Evolutionary conservation across 2,113 vertebrate genomes (phyloP), one percentile per base, ranked within the genome.

Genomic region (Hassar affinis): DNA sequence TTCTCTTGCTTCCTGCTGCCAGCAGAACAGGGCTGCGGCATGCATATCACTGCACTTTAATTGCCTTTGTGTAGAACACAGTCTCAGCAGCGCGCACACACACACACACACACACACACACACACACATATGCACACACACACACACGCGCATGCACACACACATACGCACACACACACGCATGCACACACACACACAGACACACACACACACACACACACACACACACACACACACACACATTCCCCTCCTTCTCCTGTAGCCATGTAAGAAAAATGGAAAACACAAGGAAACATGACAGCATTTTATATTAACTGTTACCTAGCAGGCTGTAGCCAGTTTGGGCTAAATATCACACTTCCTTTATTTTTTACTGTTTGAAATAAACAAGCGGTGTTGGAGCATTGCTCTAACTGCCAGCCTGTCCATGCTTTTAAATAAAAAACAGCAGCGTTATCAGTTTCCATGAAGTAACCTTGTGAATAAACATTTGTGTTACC

Each of bases 51-150:
- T 91, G 89, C 89, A 87, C 89, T 92, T 90, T 90, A 92, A 92
- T 92, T 93, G 91, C 89, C 89, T 92, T 92, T 91, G 92, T 93
- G 89, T 87, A 84, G 90, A 89, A 91, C 51, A 87, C 86, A 89
- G 90, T 72, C 88, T 85, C 83, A 86, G 87, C 84, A 85, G 89
- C n/a, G 20, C 22, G 52, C n/a, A 56, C 82, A 54, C 61, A 71
- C 80, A 83, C 74, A 78, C 42, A 30, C 84, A 38, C 59, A 61
- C 71, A 42, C 59, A 79, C 80, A 79, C 78, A 49, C 64, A 52
- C 45, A 14, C 25, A 78, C 78, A 38, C 75, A 56, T 52, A 27
- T 8, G 20, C 9, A 62, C 30, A 64, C 62, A 64, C 14, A 64
- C 30, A 64, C 30, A 35, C 62, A 66, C 27, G n/a, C n/a, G n/a